phyloP scores from a whole-genome alignment of 2,113 vertebrate genomes.

The Dipodomys ordii region DNA sequence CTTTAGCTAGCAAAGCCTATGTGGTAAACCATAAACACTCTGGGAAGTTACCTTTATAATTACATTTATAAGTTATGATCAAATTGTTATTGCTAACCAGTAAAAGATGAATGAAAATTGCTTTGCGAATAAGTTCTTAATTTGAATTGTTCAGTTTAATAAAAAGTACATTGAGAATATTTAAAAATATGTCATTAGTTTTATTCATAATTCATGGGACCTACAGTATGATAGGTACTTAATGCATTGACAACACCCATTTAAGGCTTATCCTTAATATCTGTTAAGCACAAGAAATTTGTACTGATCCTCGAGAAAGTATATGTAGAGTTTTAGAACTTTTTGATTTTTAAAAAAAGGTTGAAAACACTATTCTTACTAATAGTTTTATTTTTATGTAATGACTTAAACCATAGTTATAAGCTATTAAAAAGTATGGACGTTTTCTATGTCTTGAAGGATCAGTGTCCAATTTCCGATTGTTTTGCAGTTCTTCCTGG shows the following conservation, averaged over 20 bases:
- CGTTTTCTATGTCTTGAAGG: slow-evolving; percentile 72
- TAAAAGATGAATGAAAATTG: slow-evolving; percentile 38
- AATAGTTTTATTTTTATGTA: slow-evolving; percentile 49
- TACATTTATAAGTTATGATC: background rate
- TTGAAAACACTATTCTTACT: slow-evolving; percentile 35
- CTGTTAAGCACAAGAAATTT: slow-evolving; percentile 83
- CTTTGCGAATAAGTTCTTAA: slow-evolving; percentile 29
- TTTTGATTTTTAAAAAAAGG: slow-evolving; percentile 39
- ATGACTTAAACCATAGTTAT: slow-evolving; percentile 18
- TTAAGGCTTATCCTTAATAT: slow-evolving; percentile 80
- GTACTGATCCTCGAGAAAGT: slow-evolving; percentile 85
- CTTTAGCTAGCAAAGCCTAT: slow-evolving; percentile 25
- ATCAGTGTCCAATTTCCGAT: slow-evolving; percentile 88
- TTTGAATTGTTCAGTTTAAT: slow-evolving; percentile 11
- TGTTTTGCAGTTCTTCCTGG: slow-evolving; percentile 84
- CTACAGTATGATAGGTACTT: slow-evolving; percentile 84
- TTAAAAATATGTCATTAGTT: slow-evolving; percentile 52
- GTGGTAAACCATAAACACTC: background rate
- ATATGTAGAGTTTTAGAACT: slow-evolving; percentile 44
- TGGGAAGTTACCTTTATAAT: slow-evolving; percentile 40
- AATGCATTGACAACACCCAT: slow-evolving; percentile 75
- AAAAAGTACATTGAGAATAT: background rate
- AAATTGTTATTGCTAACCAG: slow-evolving; percentile 9
- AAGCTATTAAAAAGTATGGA: slow-evolving; percentile 41
- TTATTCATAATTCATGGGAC: slow-evolving; percentile 75